These are phyloP conservation scores for Drosophila tani DNA, from an alignment of 1,140 invertebrate species.

Conservation along the genomic window DNA sequence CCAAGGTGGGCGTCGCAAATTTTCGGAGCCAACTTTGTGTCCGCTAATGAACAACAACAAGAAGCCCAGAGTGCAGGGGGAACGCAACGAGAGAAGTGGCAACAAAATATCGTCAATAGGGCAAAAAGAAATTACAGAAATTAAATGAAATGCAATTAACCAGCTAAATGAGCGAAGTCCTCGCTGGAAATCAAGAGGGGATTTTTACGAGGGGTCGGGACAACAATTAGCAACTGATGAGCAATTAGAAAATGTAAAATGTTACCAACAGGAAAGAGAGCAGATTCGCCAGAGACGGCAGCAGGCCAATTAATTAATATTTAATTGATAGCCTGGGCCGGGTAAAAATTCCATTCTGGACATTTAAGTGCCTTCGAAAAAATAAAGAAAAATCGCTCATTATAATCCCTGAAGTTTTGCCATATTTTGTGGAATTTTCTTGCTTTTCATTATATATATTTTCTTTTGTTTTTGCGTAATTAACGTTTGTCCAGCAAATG, in stretches of 20 bases:
- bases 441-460: not conserved
- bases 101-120: constrained; percentile 60
- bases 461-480: constrained; percentile 37
- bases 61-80: constrained; percentile 7
- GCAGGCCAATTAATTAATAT: constrained; percentile 74
- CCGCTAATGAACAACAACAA: constrained; percentile 74
- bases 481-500: constrained; percentile 73
- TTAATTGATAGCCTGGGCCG: constrained; percentile 67
- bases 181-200: constrained; percentile 7
- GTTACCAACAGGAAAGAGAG: constrained; percentile 28
- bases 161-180: constrained; percentile 58
- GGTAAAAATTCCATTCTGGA: constrained; percentile 40
- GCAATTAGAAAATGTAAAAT: constrained; percentile 75
- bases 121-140: constrained; percentile 49
- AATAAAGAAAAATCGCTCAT: not conserved
- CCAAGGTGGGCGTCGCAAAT: constrained; percentile 18
- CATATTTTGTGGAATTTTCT: constrained; percentile 3
- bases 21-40: constrained; percentile 53
- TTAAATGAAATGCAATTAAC: constrained; percentile 75
- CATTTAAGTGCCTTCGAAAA: not conserved
- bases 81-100: constrained; percentile 26
- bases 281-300: not conserved
- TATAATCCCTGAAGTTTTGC: not conserved
- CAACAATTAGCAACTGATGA: constrained; percentile 70
- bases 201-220: not conserved